Evolutionary conservation across 1,140 invertebrate species (phyloP), one percentile per base, ranked within the genome.

Genomic region (Aphelinus atriplicis): DNA sequence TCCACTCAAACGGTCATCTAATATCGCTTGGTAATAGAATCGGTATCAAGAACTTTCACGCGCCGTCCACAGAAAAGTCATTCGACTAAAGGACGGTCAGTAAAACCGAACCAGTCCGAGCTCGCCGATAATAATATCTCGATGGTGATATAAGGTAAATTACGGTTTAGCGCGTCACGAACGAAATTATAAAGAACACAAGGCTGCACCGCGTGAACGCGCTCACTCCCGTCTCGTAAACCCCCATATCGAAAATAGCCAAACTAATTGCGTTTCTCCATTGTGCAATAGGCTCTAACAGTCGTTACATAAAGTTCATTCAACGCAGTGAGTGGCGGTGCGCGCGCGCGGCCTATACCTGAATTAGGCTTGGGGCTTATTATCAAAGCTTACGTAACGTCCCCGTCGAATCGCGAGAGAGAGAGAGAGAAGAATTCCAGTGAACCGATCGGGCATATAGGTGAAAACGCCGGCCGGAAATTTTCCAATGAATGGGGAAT

Each of bases 291-390:
- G 45, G 9, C 3, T 62, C 5, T 62, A 62, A 63, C 26, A 60
- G 48, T 5, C 61, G 46, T 63, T 63, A 63, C 46, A 46, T 63
- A 63, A 63, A 63, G 61, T 63, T 63, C 61, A 63, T 48, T 63
- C 7, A 5, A 45, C 26, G 26, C 26, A 26, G 26, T 0, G 26
- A 26, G 26, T 26, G 26, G 26, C 26, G 26, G 26, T 26, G 26
- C 26, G 26, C 26, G 26, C 26, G 26, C 26, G 26, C 26, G 26
- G 26, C 26, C 26, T 26, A 26, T 26, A 26, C 26, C 26, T 26
- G 26, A 26, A 26, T 26, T 26, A 26, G 26, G 26, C 26, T 26
- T 26, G 4, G 26, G 1, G n/a, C 9, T 26, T 43, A 60, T n/a
- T 7, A 45, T 43, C 3, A 26, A 9, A 7, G 5, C 58, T 60